These are phyloP conservation scores for Pseudochromis fuscus DNA, from an alignment of 2,797 vertebrate species.

Conservation along the genomic window DNA sequence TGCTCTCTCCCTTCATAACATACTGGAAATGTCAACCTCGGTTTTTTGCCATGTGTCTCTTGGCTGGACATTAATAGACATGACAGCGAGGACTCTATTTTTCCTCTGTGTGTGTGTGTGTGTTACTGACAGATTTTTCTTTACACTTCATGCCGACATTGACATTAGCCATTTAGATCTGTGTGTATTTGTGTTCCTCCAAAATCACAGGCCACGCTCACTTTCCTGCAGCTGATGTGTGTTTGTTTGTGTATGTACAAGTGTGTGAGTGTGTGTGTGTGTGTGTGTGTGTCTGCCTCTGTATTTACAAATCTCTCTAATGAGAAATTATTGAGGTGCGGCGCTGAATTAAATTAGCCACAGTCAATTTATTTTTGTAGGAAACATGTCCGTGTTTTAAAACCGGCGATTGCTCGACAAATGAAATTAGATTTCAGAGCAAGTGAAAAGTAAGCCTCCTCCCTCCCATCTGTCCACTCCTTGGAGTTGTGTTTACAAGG, in stretches of 20 bases:
- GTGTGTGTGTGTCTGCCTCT: slow-evolving; percentile 60
- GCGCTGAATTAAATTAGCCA: slow-evolving; percentile 51
- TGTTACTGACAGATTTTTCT: slow-evolving; percentile 71
- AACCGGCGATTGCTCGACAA: slow-evolving; percentile 26
- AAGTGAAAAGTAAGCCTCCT: slow-evolving; percentile 29
- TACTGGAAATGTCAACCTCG: slow-evolving; percentile 71
- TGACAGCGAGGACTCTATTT: slow-evolving; percentile 75
- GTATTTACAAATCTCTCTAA: slow-evolving; percentile 73
- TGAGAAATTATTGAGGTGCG: slow-evolving; percentile 72
- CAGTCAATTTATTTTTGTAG: slow-evolving; percentile 65
- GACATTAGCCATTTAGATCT: slow-evolving; percentile 75
- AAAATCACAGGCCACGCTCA: slow-evolving; percentile 66
- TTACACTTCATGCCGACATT: slow-evolving; percentile 76
- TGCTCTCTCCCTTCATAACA: slow-evolving; percentile 70
- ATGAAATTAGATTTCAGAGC: slow-evolving; percentile 55
- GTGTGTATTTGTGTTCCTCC: slow-evolving; percentile 76
- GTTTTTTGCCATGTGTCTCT: slow-evolving; percentile 72
- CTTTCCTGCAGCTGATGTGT: slow-evolving; percentile 62
- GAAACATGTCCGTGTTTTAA: slow-evolving; percentile 51
- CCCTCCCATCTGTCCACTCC: slow-evolving; percentile 25
- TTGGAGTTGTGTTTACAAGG: slow-evolving; percentile 63
- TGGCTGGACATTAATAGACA: slow-evolving; percentile 72
- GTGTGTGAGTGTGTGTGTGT: slow-evolving; percentile 59
- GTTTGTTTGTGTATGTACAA: slow-evolving; percentile 57
- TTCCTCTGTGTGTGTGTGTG: slow-evolving; percentile 55